Conservation (phyloP, 2,113 vertebrate genomes). For the Pelusios castaneus region DNA sequence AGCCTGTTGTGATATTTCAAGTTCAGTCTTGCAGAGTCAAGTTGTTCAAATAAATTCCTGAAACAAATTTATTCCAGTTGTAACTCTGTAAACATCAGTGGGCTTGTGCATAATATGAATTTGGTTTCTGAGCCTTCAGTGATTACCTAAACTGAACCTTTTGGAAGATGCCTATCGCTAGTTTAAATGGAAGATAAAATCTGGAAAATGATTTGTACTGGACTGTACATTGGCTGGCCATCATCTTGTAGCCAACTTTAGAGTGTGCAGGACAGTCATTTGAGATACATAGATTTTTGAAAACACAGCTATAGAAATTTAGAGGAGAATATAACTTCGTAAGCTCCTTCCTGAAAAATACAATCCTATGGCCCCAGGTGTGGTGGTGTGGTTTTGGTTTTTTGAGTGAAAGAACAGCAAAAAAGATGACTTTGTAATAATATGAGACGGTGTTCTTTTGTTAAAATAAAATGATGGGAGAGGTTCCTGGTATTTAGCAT, state of each 20-base stretch:
- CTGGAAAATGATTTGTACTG: neutral
- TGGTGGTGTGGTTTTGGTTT: neutral
- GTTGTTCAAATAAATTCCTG: neutral
- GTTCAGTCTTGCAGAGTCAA: neutral
- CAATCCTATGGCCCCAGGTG: neutral
- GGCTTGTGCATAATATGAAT: neutral
- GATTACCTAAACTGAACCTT: neutral
- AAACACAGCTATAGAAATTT: neutral
- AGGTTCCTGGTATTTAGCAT: neutral
- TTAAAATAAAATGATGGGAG: neutral
- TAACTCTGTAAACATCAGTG: neutral
- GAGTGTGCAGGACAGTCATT: neutral
- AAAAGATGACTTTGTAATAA: neutral
- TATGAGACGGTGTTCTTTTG: neutral
- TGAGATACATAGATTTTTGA: neutral
- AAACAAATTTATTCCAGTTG: neutral
- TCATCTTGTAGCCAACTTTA: neutral
- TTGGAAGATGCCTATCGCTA: neutral
- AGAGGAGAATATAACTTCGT: rapidly evolving
- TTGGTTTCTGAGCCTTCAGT: neutral
- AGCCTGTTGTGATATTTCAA: conserved; percentile 22
- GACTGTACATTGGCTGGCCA: neutral
- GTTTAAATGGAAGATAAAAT: neutral
- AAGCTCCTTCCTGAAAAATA: neutral
- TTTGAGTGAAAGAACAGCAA: neutral